Base-by-base conservation (phyloP, 2,113 vertebrate species). In the Hyperopisus bebe region DNA sequence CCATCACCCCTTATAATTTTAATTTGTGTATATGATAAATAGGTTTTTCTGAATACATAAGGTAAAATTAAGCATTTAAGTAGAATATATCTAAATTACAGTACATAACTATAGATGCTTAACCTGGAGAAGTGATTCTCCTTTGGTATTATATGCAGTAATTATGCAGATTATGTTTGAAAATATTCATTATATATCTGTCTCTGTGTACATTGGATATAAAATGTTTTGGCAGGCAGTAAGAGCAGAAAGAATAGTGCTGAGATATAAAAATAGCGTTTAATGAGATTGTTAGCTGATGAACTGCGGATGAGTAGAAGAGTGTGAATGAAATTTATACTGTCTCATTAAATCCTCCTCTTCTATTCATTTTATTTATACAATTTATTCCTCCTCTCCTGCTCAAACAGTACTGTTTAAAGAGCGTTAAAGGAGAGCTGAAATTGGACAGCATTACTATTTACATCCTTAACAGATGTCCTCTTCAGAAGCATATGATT, bases 181-280 rank as follows among this genome's bases (percentile, higher is more conserved):
- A 80, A 80, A 42, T 19, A 80, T 80, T 42, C 35, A 80, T 35
- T 42, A 80, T 19, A 80, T 80, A 80, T 80, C 6, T 66, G 55
- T 88, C 39, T 88, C 5, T 44, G 86, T 62, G 86, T 87, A 55
- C 58, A 48, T 58, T 80, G 70, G 70, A 77, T 39, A 77, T 74
- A 35, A 74, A 35, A 74, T 77, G 31, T 77, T 35, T 77, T 39
- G 74, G 74, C 74, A 80, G 35, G 35, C 74, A 80, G 74, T 42
- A 42, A 15, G 35, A 39, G 27, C 70, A 77, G 35, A 77, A 39
- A 77, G 31, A 77, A 39, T 70, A 21, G 39, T 42, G 31, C 74
- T 80, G 31, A 80, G 35, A 80, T 42, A 35, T 70, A 70, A 70
- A 70, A 80, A 42, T 80, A 19, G 17, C 13, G 0, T 80, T 19